Evolutionary conservation across 2,888 invertebrate species (phyloP).

Genomic region (Carterocephalus palaemon): DNA sequence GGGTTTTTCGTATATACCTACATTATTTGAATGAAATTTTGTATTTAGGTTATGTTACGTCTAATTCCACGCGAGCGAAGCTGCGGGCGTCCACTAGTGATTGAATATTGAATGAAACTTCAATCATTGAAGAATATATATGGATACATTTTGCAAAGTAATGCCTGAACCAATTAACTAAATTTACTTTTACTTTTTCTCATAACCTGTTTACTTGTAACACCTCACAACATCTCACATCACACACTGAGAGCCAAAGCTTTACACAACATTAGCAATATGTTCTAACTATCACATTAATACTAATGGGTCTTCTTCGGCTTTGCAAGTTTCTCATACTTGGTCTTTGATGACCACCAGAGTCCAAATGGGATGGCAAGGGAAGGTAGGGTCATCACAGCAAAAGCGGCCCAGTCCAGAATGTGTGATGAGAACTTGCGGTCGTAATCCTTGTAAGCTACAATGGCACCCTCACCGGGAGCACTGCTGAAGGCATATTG

Average conservation of each 20-base stretch:
- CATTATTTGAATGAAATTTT: too few species aligned
- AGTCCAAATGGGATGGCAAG: conserved; percentile 95
- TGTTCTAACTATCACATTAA: conserved; percentile 37
- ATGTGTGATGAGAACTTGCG: conserved; percentile 98
- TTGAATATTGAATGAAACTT: too few species aligned
- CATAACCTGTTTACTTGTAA: too few species aligned
- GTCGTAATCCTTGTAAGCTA: conserved; percentile 94
- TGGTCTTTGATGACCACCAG: conserved; percentile 96
- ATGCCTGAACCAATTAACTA: too few species aligned
- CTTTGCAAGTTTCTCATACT: conserved; percentile 91
- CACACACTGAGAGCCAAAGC: neutral
- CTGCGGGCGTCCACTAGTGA: too few species aligned
- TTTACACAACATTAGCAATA: conserved; percentile 47
- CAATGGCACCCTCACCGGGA: conserved; percentile 97
- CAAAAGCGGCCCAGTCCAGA: conserved; percentile 98
- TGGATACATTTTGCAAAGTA: too few species aligned
- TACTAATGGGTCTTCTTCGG: conserved; percentile 81
- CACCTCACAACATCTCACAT: too few species aligned
- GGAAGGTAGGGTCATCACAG: conserved; percentile 97
- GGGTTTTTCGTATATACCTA: too few species aligned
- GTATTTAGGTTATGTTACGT: too few species aligned
- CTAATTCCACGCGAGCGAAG: too few species aligned
- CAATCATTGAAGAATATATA: too few species aligned
- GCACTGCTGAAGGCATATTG: conserved; percentile 89
- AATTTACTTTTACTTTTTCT: too few species aligned